A percentile compares a stretch with the other conserved stretches of the same genome.
phyloP scores from a whole-genome alignment of 2,113 vertebrate species.

The Callithrix jacchus region DNA sequence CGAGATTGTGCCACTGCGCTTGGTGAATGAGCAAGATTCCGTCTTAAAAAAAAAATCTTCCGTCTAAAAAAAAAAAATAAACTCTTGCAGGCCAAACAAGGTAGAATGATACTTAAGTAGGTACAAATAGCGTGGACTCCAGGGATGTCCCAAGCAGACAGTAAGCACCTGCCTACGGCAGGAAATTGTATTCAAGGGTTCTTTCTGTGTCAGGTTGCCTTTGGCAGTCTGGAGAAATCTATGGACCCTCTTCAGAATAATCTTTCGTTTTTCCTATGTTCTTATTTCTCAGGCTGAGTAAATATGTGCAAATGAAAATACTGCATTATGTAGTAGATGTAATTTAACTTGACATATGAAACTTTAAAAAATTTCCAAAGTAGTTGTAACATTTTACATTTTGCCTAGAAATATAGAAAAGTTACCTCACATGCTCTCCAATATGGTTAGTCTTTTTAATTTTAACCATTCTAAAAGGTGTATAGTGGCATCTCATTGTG shows the following conservation, averaged over 20 bases:
- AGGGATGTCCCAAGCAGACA: neutral
- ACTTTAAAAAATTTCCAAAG: neutral
- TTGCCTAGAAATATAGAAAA: neutral
- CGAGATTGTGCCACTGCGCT: too few relatives aligned
- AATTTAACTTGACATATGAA: neutral
- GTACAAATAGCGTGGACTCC: neutral
- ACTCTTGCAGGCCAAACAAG: too few relatives aligned
- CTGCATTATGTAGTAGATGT: neutral
- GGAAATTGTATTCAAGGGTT: neutral
- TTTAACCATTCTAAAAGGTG: neutral
- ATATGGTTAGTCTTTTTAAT: neutral
- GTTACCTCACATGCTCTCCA: neutral
- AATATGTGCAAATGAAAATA: neutral
- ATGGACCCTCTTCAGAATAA: neutral
- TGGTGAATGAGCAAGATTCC: too few relatives aligned
- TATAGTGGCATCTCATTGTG: neutral
- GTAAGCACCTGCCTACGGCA: neutral
- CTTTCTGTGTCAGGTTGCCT: neutral
- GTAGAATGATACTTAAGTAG: too few relatives aligned
- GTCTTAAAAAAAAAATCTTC: too few relatives aligned
- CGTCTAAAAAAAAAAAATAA: too few relatives aligned
- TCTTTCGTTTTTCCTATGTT: neutral
- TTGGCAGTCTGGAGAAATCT: neutral
- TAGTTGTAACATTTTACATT: neutral
- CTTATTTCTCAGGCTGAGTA: neutral